Percentiles rank a stretch among this genome's conserved stretches.
Evolutionary conservation across 2,888 invertebrate genomes (phyloP).

Genomic region (Hofmannophila pseudospretella): DNA sequence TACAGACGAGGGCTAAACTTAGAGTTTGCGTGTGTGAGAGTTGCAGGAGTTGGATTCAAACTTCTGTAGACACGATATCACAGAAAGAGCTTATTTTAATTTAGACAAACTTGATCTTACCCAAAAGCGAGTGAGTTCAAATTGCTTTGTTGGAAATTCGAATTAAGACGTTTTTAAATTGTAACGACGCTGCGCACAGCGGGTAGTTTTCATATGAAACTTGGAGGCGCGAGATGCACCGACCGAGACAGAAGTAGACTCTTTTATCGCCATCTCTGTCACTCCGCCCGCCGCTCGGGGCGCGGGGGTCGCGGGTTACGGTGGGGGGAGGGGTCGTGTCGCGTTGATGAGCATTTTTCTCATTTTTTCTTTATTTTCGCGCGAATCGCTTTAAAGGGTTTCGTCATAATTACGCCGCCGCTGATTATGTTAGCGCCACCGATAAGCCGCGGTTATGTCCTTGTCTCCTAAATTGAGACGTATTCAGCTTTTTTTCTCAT

Average conservation of each 20-base stretch:
- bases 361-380: constrained; percentile 73
- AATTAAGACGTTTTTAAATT: constrained; percentile 30
- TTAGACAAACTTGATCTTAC: neutral
- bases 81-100: constrained; percentile 19
- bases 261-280: constrained; percentile 35
- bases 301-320: constrained; percentile 34
- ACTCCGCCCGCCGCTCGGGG: constrained; percentile 65
- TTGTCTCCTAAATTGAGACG: constrained; percentile 1
- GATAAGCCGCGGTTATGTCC: constrained; percentile 41
- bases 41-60: constrained; percentile 68
- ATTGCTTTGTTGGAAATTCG: constrained; percentile 8
- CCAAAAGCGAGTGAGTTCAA: constrained; percentile 14
- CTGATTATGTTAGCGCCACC: constrained; percentile 62
- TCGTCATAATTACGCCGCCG: constrained; percentile 74
- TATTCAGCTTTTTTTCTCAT: too few relatives aligned
- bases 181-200: constrained; percentile 53
- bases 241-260: constrained; percentile 41
- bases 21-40: constrained; percentile 56
- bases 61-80: constrained; percentile 36
- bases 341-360: constrained; percentile 78
- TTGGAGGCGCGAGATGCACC: constrained; percentile 71
- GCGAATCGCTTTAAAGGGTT: constrained; percentile 78
- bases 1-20: constrained; percentile 64
- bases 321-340: constrained; percentile 57
- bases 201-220: constrained; percentile 75